phyloP scores from a whole-genome alignment of 1,140 invertebrate species.

The Sminthurinus signatus region DNA sequence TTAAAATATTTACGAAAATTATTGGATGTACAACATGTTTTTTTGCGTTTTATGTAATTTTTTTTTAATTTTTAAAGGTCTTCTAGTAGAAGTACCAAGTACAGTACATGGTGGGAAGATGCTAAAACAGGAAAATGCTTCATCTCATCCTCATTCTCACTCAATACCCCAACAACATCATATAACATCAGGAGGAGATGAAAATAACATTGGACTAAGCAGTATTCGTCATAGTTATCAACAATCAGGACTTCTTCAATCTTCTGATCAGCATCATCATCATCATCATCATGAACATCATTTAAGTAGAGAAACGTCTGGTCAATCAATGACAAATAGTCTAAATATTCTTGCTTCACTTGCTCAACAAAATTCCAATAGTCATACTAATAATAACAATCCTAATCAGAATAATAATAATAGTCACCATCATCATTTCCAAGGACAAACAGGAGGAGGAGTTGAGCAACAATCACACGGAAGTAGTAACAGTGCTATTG shows the following conservation, averaged over 20 bases:
- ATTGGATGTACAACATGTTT: too few relatives aligned
- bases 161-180: constrained; percentile 14
- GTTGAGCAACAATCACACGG: constrained; percentile 4
- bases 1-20: too few relatives aligned
- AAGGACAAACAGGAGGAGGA: too few relatives aligned
- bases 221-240: too few relatives aligned
- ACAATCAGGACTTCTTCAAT: too few relatives aligned
- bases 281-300: background rate
- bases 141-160: background rate
- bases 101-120: background rate
- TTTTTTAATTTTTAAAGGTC: too few relatives aligned
- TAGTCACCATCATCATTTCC: background rate
- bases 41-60: too few relatives aligned
- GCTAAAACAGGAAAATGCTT: background rate
- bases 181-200: constrained; percentile 15
- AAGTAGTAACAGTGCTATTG: constrained; percentile 17
- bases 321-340: too few relatives aligned
- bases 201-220: too few relatives aligned
- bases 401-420: background rate
- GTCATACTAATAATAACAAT: background rate
- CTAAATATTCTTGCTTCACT: constrained; percentile 24
- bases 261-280: constrained; percentile 5
- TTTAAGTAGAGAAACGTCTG: too few relatives aligned
- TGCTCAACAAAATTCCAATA: constrained; percentile 8
- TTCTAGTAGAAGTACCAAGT: background rate